Percentiles rank a stretch among this genome's conserved stretches.
phyloP scores from a whole-genome alignment of 2,888 invertebrate species.

The Crocallis elinguaria region DNA sequence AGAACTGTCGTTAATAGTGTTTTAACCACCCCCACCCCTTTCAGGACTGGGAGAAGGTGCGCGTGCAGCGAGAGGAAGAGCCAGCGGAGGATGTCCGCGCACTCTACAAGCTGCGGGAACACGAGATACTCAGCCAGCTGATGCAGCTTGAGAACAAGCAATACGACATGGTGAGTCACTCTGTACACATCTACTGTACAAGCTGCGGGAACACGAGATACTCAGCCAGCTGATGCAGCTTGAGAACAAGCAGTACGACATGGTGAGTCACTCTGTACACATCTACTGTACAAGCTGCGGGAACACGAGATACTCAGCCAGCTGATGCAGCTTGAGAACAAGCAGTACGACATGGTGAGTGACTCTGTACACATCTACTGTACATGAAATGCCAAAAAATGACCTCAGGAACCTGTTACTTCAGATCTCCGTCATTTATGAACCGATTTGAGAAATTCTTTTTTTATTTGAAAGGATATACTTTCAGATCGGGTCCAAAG shows the following conservation, averaged over 20 bases:
- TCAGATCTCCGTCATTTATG: no score
- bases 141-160: slow-evolving; percentile 85
- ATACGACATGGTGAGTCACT: slow-evolving; percentile 80
- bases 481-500: no score
- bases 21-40: no score
- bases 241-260: slow-evolving; percentile 84
- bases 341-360: slow-evolving; percentile 84
- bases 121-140: slow-evolving; percentile 85
- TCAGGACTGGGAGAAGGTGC: slow-evolving; percentile 81
- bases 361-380: neutral
- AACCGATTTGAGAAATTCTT: no score
- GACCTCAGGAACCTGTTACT: no score
- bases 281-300: slow-evolving; percentile 1
- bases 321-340: slow-evolving; percentile 85
- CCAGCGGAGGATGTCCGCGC: slow-evolving; percentile 70
- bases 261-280: slow-evolving; percentile 64
- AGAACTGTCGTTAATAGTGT: no score
- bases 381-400: no score
- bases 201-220: slow-evolving; percentile 82
- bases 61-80: slow-evolving; percentile 68
- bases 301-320: slow-evolving; percentile 72
- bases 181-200: slow-evolving; percentile 49
- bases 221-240: slow-evolving; percentile 85
- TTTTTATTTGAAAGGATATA: no score
- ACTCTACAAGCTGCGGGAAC: slow-evolving; percentile 76